Evolutionary conservation across 2,113 vertebrate genomes (phyloP).

Genomic region (Callaeas wilsoni): DNA sequence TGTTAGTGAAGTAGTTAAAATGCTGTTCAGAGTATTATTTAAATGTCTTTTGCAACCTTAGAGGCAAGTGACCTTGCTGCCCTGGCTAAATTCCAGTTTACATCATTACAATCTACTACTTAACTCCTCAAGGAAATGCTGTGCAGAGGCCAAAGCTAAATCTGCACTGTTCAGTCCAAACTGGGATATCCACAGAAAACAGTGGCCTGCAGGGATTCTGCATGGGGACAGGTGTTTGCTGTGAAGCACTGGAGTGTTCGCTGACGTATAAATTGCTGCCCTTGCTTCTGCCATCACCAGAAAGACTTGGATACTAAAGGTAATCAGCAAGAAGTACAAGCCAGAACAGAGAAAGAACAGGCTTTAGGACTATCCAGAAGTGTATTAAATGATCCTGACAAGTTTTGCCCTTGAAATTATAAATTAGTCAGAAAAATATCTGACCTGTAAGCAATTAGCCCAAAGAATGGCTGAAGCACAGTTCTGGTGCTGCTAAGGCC

Average conservation of each 20-base stretch:
- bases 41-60: conserved; percentile 11
- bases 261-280: background rate
- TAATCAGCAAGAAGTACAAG: background rate
- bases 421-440: background rate
- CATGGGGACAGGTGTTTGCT: background rate
- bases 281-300: background rate
- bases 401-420: background rate
- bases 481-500: background rate
- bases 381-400: background rate
- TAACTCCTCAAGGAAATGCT: background rate
- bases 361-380: background rate
- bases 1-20: background rate
- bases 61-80: background rate
- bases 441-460: background rate
- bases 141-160: background rate
- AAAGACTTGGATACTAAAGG: background rate
- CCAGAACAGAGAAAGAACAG: background rate
- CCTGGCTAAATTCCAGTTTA: conserved; percentile 24
- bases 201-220: background rate
- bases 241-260: background rate
- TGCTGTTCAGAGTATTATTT: background rate
- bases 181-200: background rate
- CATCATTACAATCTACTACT: background rate
- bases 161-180: rapidly evolving
- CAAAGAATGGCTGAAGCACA: background rate